These are phyloP conservation scores for Avahi laniger DNA, from an alignment of 2,797 vertebrate genomes.

Conservation along the genomic window DNA sequence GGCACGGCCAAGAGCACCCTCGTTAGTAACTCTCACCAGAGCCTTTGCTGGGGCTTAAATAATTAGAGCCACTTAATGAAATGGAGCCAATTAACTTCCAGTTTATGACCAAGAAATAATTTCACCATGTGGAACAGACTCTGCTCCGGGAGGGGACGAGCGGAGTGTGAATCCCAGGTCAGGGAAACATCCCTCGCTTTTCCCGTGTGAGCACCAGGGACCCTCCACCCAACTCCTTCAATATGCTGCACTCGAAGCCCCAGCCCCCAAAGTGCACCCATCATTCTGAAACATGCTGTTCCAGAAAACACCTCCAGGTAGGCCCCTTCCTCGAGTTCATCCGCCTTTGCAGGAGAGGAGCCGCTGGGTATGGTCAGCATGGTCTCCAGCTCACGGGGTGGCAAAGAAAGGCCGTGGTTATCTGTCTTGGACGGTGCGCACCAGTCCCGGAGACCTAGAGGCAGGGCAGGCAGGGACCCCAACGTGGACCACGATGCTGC, in stretches of 20 bases:
- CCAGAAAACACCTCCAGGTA: background rate
- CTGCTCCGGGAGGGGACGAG: background rate
- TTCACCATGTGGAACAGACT: background rate
- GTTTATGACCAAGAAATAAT: background rate
- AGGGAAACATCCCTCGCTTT: accelerated
- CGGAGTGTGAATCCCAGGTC: accelerated
- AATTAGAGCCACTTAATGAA: conserved; percentile 22
- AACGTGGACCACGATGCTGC: accelerated
- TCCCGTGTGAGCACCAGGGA: accelerated
- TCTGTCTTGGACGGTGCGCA: accelerated
- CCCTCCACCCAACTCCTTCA: accelerated
- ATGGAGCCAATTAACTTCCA: background rate
- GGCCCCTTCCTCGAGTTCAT: background rate
- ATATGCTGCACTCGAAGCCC: accelerated
- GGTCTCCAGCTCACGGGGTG: background rate
- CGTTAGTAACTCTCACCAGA: background rate
- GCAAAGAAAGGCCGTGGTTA: accelerated
- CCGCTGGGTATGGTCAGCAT: background rate
- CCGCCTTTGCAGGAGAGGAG: background rate
- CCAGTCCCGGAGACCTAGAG: background rate
- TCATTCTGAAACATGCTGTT: background rate
- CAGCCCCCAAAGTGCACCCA: background rate
- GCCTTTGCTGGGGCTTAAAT: background rate
- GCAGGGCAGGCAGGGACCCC: background rate
- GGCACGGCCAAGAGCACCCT: background rate